These are phyloP conservation scores for Polyergus mexicanus DNA, from an alignment of 1,140 invertebrate species.

Conservation along the genomic window DNA sequence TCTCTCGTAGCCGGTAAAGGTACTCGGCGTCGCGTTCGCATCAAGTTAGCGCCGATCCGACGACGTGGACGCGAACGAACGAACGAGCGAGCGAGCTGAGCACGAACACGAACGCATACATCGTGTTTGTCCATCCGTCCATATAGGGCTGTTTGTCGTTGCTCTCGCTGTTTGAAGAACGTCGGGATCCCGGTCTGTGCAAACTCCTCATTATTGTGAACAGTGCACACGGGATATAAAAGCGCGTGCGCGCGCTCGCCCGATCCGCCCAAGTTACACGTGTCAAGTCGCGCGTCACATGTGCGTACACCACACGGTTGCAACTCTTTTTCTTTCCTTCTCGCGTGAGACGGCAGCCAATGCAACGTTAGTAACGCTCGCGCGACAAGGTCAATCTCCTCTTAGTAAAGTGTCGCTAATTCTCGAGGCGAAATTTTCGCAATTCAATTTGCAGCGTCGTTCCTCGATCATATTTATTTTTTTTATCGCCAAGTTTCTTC, in stretches of 20 bases:
- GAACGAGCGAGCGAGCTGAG: constrained; percentile 9
- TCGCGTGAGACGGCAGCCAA: background rate
- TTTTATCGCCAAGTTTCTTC: constrained; percentile 9
- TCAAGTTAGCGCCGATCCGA: constrained; percentile 51
- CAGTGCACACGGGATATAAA: constrained; percentile 77
- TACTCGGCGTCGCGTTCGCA: constrained; percentile 47
- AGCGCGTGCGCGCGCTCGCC: constrained; percentile 73
- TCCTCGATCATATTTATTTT: background rate
- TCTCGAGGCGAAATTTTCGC: background rate
- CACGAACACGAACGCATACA: constrained; percentile 15
- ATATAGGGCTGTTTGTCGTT: constrained; percentile 80
- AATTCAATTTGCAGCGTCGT: background rate
- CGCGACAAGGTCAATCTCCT: background rate
- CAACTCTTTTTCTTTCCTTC: constrained; percentile 23
- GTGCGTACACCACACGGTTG: constrained; percentile 24
- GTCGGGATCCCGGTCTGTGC: constrained; percentile 83
- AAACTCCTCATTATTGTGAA: constrained; percentile 85
- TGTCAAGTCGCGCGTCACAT: constrained; percentile 58
- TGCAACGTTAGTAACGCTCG: background rate
- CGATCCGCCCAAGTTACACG: constrained; percentile 55
- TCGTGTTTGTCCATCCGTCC: constrained; percentile 81
- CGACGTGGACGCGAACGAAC: constrained; percentile 36
- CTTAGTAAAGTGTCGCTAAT: background rate
- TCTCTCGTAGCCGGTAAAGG: constrained; percentile 10
- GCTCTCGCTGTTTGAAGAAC: constrained; percentile 83